phyloP scores from a whole-genome alignment of 1,140 invertebrate species.

The Drosophila takahashii region DNA sequence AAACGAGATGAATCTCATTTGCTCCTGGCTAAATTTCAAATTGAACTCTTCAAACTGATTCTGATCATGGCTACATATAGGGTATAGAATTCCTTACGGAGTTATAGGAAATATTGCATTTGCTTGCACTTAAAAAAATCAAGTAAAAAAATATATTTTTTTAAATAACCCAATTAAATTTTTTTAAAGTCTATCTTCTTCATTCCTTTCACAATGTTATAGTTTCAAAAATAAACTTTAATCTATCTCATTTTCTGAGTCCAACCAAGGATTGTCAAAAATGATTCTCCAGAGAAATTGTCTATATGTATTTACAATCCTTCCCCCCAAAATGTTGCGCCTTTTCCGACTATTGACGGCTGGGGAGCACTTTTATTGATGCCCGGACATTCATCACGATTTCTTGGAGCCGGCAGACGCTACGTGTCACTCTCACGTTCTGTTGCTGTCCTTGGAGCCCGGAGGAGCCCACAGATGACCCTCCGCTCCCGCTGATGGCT shows the following conservation, averaged over 20 bases:
- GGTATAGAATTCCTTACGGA: no score
- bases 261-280: background rate
- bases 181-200: no score
- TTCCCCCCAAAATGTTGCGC: background rate
- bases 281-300: background rate
- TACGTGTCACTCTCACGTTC: constrained; percentile 36
- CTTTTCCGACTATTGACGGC: constrained; percentile 16
- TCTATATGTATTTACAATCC: background rate
- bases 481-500: constrained; percentile 22
- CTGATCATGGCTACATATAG: no score
- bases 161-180: no score
- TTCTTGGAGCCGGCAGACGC: constrained; percentile 34
- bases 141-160: no score
- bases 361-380: constrained; percentile 35
- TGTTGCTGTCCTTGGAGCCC: constrained; percentile 23
- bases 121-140: no score
- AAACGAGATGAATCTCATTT: constrained; percentile 27
- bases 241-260: no score
- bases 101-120: no score
- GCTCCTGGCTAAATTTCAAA: constrained; percentile 27
- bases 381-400: constrained; percentile 39
- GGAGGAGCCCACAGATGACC: constrained; percentile 6
- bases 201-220: no score
- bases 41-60: background rate
- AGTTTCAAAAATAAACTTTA: no score